Percentiles rank a stretch among this genome's conserved stretches.
Conservation (phyloP, 2,113 vertebrate genomes). For the Pan troglodytes region DNA sequence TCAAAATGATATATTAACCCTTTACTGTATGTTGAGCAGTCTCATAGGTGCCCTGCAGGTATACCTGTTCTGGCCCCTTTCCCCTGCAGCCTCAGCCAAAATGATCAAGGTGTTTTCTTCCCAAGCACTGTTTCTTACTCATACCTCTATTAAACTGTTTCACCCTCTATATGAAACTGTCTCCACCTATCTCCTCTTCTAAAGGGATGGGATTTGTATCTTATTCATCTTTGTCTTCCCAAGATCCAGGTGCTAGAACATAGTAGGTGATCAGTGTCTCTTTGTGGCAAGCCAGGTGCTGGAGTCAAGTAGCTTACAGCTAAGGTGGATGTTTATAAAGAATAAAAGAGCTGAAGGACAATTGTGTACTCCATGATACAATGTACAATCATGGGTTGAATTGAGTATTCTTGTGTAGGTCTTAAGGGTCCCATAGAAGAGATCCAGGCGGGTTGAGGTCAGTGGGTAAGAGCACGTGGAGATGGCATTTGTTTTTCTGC, state of each 20-base stretch:
- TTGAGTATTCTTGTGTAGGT: too few relatives aligned
- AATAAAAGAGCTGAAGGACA: neutral
- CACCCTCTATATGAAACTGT: too few relatives aligned
- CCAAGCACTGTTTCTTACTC: neutral
- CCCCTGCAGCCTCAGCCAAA: neutral
- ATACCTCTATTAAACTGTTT: neutral
- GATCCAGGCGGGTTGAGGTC: rapidly evolving
- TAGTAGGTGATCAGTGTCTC: rapidly evolving
- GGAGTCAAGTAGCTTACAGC: neutral
- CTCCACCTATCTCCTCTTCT: neutral
- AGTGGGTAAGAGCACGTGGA: neutral
- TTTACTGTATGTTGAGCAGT: neutral
- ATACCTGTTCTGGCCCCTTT: neutral
- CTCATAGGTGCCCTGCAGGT: neutral
- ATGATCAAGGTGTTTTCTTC: neutral
- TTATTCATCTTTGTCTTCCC: neutral
- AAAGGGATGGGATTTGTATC: neutral
- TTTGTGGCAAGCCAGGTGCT: rapidly evolving
- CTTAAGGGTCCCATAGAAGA: neutral
- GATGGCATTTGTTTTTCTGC: neutral
- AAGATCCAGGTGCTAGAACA: neutral
- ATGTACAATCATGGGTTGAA: rapidly evolving
- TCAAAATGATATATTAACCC: neutral
- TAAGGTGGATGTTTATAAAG: rapidly evolving
- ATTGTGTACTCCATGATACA: rapidly evolving